These are phyloP conservation scores for Pachydiplax longipennis DNA, from an alignment of 2,888 invertebrate species.

Conservation along the genomic window DNA sequence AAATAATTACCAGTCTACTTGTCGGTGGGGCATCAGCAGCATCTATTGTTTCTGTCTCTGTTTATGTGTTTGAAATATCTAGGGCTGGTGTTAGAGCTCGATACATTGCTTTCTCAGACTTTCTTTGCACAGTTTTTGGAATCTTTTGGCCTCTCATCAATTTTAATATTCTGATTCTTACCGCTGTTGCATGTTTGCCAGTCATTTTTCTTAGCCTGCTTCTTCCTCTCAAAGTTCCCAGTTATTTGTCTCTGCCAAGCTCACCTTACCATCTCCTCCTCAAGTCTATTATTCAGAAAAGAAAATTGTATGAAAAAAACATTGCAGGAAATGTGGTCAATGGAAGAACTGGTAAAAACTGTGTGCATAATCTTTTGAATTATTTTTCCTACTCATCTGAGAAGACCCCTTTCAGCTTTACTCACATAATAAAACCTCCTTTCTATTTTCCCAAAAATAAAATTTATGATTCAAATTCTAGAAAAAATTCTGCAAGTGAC, in stretches of 20 bases:
- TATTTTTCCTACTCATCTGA: not conserved
- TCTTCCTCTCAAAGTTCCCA: not conserved
- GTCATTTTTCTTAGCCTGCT: not conserved
- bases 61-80: slow-evolving; percentile 6
- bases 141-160: not conserved
- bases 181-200: not conserved
- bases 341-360: not conserved
- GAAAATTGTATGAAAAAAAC: not conserved
- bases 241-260: not conserved
- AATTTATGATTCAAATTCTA: not conserved
- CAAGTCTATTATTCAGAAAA: not conserved
- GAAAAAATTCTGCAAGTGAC: not conserved
- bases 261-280: not conserved
- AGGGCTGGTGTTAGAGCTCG: not conserved
- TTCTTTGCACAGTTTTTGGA: not conserved
- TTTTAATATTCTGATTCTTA: not conserved
- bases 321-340: not conserved
- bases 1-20: not conserved
- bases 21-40: slow-evolving; percentile 1
- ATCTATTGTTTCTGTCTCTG: not conserved
- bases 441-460: not conserved
- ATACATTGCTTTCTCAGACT: not conserved
- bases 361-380: not conserved
- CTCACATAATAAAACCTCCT: not conserved
- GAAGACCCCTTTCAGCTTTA: not conserved